Conservation (phyloP, 2,888 invertebrate species). For the Hirtodrosophila histrioides region DNA sequence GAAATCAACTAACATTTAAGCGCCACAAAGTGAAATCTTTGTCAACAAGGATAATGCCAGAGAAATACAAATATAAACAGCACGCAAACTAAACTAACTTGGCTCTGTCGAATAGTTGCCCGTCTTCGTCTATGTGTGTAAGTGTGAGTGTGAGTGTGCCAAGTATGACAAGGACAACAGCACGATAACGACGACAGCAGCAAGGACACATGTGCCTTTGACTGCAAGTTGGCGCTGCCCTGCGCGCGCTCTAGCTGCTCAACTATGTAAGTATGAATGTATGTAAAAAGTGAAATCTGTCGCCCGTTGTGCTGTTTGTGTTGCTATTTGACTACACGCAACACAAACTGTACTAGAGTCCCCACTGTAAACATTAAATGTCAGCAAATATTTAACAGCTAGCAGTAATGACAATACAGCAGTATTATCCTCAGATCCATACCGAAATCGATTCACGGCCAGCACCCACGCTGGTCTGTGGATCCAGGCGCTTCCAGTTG, state of each 20-base stretch:
- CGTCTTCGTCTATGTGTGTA: conserved; percentile 17
- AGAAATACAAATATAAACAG: conserved; percentile 82
- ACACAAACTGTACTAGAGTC: conserved; percentile 49
- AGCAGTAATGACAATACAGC: conserved; percentile 36
- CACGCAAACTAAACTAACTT: conserved; percentile 79
- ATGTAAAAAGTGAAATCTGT: conserved; percentile 78
- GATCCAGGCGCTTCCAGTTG: conserved; percentile 93
- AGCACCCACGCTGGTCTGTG: conserved; percentile 88
- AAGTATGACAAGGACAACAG: conserved; percentile 70
- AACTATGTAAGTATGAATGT: conserved; percentile 19
- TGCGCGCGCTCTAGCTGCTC: conserved; percentile 34
- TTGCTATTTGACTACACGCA: conserved; percentile 72
- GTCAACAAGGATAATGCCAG: conserved; percentile 81
- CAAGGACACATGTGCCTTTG: conserved; percentile 47
- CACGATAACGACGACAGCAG: conserved; percentile 26
- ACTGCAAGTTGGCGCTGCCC: conserved; percentile 34
- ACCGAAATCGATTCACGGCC: conserved; percentile 95
- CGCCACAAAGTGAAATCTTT: conserved; percentile 82
- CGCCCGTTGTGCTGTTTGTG: conserved; percentile 61
- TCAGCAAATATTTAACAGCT: conserved; percentile 72
- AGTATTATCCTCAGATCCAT: conserved; percentile 78
- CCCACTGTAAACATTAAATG: conserved; percentile 69
- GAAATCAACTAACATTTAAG: conserved; percentile 80
- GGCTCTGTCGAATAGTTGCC: conserved; percentile 52
- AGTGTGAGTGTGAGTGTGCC: conserved; percentile 23